phyloP scores from a whole-genome alignment of 1,140 invertebrate genomes.

The Leptinotarsa undecemlineata region DNA sequence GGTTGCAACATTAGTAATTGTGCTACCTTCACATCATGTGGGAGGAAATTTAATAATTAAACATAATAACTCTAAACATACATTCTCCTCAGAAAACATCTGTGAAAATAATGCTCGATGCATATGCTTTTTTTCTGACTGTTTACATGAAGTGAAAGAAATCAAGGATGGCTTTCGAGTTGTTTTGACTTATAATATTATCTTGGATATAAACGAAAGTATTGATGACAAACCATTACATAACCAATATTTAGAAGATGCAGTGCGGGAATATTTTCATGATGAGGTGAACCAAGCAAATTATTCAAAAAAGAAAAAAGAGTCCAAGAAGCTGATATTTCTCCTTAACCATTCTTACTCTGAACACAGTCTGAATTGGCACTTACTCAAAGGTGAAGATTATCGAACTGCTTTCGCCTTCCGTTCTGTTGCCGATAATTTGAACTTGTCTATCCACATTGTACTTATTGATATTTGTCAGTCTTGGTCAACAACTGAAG shows the following conservation, averaged over 20 bases:
- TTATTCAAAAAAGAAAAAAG: background rate
- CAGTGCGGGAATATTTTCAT: background rate
- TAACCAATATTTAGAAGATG: background rate
- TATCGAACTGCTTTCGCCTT: background rate
- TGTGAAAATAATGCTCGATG: background rate
- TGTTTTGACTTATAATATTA: background rate
- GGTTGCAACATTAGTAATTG: background rate
- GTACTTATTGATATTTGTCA: background rate
- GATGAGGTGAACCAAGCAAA: background rate
- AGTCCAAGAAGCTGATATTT: background rate
- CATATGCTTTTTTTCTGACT: constrained; percentile 4
- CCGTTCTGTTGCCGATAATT: background rate
- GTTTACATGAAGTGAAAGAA: background rate
- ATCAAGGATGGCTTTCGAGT: background rate
- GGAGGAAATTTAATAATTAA: background rate
- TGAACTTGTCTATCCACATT: background rate
- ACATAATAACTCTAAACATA: background rate
- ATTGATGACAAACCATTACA: background rate
- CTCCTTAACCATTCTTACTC: background rate
- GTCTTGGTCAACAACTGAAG: background rate
- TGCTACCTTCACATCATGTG: background rate
- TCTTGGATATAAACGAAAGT: background rate
- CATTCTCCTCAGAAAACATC: background rate
- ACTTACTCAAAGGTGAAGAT: constrained; percentile 4
- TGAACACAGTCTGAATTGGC: background rate